Base-by-base conservation (phyloP, 2,113 vertebrate genomes). In the Ochotona curzoniae region DNA sequence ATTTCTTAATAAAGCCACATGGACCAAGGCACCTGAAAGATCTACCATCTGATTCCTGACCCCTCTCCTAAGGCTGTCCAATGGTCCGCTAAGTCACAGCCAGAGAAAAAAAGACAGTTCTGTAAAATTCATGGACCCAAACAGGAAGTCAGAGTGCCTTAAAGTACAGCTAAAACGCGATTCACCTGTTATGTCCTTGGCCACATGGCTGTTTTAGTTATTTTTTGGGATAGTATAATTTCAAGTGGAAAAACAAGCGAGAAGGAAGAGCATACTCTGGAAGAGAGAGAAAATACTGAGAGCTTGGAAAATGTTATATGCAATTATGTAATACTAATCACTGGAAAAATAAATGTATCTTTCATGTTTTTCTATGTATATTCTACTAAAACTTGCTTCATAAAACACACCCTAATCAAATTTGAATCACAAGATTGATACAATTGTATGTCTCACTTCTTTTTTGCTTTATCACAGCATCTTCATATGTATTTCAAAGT, bases 321-420 rank as follows among this genome's bases (percentile, higher is more conserved):
- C 61, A 89, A 70, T 91, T 64, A 93, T 70, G 93, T 76, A 80
- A 91, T 87, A 71, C 38, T 57, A 35, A 70, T 2, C 18, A 21
- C 8, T 25, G 38, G 30, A 13, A 23, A n/a, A 74, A 70, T 32
- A 38, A 38, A 85, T 38, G 23, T 14, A 14, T 32, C 81, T 75
- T 60, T 26, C 91, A 70, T 60, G 61, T 79, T 92, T 90, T 76
- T 83, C 54, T 57, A 26, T 7, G 38, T 44, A 6, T 44, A 44
- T 44, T 44, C 38, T 44, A 44, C 38, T 44, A 44, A 44, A 44
- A 44, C 38, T 6, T 44, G 38, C 38, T 44, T 44, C 38, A 6
- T 44, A 44, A 44, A 44, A 35, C 8, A 64, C 5, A 26, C 54
- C 75, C 83, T 79, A 57, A 49, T 79, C 30, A 75, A 49, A 92